A percentile compares a stretch with the other conserved stretches of the same genome.
Conservation (phyloP, 2,888 invertebrate genomes). For the Drosophila colorata region DNA sequence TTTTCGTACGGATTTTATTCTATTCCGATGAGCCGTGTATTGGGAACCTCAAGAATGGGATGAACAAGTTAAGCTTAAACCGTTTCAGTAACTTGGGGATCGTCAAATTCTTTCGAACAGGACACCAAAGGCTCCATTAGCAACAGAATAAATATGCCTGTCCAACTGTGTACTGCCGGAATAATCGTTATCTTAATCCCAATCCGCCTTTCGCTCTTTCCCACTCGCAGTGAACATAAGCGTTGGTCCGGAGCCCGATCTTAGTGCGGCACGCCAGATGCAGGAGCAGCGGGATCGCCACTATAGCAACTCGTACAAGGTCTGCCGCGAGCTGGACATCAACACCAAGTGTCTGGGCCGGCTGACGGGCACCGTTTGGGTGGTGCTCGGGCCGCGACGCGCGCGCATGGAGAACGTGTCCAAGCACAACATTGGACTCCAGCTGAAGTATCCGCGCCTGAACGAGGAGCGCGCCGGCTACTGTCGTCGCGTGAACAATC, state of each 20-base stretch:
- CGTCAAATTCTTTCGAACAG: too few relatives aligned
- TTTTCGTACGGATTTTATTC: too few relatives aligned
- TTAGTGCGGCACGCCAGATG: slow-evolving; percentile 63
- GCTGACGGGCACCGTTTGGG: slow-evolving; percentile 93
- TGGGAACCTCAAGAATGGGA: too few relatives aligned
- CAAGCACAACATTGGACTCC: slow-evolving; percentile 93
- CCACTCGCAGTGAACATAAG: slow-evolving; percentile 76
- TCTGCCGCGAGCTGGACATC: slow-evolving; percentile 86
- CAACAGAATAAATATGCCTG: too few relatives aligned
- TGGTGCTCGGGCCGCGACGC: slow-evolving; percentile 87
- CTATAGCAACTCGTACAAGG: slow-evolving; percentile 74
- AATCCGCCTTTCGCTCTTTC: neutral
- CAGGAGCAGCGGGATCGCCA: slow-evolving; percentile 71
- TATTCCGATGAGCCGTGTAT: too few relatives aligned
- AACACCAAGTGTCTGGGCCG: slow-evolving; percentile 91
- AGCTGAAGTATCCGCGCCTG: slow-evolving; percentile 95
- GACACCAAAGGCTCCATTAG: too few relatives aligned
- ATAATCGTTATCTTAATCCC: too few relatives aligned
- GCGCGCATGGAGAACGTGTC: slow-evolving; percentile 84
- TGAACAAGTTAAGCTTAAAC: too few relatives aligned
- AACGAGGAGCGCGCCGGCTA: slow-evolving; percentile 92
- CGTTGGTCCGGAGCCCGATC: slow-evolving; percentile 81
- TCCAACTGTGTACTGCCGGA: too few relatives aligned
- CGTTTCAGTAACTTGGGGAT: too few relatives aligned
- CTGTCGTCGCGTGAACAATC: slow-evolving; percentile 89